These are phyloP conservation scores for Oophaga sylvatica DNA, from an alignment of 2,797 vertebrate species.

Conservation along the genomic window DNA sequence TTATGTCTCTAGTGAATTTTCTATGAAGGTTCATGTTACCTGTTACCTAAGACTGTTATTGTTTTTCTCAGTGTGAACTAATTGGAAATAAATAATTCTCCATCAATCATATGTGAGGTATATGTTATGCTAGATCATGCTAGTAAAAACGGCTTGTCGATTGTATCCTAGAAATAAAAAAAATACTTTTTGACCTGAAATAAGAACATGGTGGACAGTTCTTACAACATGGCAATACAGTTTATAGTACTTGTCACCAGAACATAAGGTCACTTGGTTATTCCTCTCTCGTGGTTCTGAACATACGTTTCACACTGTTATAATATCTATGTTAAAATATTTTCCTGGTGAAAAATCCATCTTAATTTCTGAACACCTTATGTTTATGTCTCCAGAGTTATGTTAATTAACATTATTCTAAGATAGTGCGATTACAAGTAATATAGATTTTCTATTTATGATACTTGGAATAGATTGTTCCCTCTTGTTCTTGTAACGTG, in stretches of 20 bases:
- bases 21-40: slow-evolving; percentile 25
- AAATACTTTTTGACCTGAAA: neutral
- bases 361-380: neutral
- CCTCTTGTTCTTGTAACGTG: neutral
- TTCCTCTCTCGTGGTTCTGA: neutral
- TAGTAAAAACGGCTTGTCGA: neutral
- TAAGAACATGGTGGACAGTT: neutral
- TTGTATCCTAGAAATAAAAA: neutral
- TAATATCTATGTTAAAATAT: too few species aligned
- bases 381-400: neutral
- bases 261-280: neutral
- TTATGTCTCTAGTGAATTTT: slow-evolving; percentile 21
- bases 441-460: neutral
- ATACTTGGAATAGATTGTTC: neutral
- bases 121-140: neutral
- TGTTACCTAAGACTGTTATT: neutral
- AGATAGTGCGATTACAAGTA: neutral
- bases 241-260: neutral
- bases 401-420: neutral
- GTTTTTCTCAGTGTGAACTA: neutral
- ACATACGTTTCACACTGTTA: neutral
- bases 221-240: neutral
- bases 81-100: neutral
- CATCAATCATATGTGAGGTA: neutral
- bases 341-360: too few species aligned